A percentile compares a stretch with the other conserved stretches of the same genome.
Conservation (phyloP, 2,113 vertebrate genomes). For the Sporophila hypoxantha region DNA sequence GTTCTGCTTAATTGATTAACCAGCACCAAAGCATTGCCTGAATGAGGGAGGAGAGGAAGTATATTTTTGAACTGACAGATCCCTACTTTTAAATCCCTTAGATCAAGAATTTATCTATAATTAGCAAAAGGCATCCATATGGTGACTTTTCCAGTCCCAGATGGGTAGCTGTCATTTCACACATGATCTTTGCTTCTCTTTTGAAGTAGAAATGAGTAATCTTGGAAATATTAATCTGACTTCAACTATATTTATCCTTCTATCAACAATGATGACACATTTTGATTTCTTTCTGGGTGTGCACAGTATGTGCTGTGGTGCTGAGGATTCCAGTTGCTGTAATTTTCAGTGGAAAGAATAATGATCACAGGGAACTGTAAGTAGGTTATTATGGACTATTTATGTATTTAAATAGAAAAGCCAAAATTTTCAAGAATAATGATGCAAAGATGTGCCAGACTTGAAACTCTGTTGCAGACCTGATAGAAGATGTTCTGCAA, state of each 20-base stretch:
- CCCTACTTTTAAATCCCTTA: conserved; percentile 22
- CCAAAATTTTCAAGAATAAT: neutral
- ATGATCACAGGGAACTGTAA: conserved; percentile 4
- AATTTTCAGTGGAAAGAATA: conserved; percentile 21
- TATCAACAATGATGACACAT: conserved; percentile 44
- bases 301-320: neutral
- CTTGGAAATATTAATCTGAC: conserved; percentile 72
- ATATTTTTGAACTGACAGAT: conserved; percentile 36
- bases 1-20: neutral
- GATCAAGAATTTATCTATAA: conserved; percentile 67
- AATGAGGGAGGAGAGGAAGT: conserved; percentile 20
- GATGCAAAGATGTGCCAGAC: neutral
- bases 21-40: neutral
- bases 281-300: conserved; percentile 38
- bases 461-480: neutral
- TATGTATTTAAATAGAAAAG: neutral
- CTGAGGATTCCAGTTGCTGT: conserved; percentile 36
- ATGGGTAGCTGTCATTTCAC: conserved; percentile 71
- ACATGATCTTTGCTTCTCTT: conserved; percentile 74
- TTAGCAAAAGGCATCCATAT: conserved; percentile 71
- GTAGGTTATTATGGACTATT: neutral
- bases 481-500: neutral
- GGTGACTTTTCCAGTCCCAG: conserved; percentile 69
- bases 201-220: conserved; percentile 75
- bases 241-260: conserved; percentile 70